phyloP scores from a whole-genome alignment of 2,113 vertebrate genomes.

The Alligator mississippiensis region DNA sequence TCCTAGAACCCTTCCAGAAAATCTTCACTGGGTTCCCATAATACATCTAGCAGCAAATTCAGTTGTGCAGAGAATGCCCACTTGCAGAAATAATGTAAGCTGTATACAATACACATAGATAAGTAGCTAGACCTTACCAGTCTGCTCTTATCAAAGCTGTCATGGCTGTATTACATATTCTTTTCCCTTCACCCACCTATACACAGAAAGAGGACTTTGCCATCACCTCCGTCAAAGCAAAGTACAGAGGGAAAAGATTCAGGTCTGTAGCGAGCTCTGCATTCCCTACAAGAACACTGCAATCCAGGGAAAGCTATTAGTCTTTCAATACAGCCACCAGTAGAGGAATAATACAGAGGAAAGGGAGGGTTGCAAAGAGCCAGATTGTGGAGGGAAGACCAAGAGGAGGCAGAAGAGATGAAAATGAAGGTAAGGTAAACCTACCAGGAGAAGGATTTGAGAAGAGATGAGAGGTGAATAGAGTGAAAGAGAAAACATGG shows the following conservation, averaged over 20 bases:
- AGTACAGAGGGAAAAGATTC: neutral
- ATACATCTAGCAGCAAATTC: conserved; percentile 14
- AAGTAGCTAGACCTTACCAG: neutral
- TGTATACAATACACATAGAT: neutral
- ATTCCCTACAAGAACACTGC: neutral
- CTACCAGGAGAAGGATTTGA: neutral
- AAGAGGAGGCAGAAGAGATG: neutral
- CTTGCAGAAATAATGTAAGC: neutral
- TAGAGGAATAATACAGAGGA: neutral
- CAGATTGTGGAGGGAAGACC: neutral
- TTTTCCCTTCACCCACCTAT: neutral
- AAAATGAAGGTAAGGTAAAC: neutral
- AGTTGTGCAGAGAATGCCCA: neutral
- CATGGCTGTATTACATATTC: neutral
- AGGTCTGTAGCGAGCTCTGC: neutral
- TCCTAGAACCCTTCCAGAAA: conserved; percentile 27
- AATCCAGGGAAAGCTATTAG: neutral
- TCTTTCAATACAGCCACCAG: neutral
- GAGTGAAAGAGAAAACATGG: neutral
- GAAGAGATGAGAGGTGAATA: neutral
- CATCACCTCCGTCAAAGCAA: neutral
- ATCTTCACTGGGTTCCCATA: neutral
- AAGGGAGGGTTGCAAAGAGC: neutral
- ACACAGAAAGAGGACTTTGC: neutral
- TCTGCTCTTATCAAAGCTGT: neutral